phyloP scores from a whole-genome alignment of 2,888 invertebrate genomes.

The Desoria tigrina region DNA sequence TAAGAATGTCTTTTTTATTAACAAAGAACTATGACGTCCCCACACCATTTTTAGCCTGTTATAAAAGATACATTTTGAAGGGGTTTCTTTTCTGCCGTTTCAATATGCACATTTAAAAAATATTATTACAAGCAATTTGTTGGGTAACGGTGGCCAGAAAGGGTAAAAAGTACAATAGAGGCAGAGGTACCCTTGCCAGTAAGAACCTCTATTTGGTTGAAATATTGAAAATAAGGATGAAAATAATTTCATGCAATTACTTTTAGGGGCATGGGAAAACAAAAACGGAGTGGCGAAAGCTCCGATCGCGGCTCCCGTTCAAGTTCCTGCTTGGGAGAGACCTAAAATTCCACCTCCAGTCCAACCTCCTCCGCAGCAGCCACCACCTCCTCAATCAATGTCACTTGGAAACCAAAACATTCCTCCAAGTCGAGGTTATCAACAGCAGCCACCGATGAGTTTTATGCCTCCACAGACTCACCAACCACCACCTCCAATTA shows the following conservation, averaged over 20 bases:
- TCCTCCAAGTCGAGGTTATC: slow-evolving; percentile 54
- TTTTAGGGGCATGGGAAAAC: slow-evolving; percentile 79
- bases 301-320: slow-evolving; percentile 55
- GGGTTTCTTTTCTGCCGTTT: too few relatives aligned
- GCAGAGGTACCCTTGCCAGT: neutral
- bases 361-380: slow-evolving; percentile 40
- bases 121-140: too few relatives aligned
- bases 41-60: too few relatives aligned
- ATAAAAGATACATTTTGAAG: too few relatives aligned
- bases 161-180: too few relatives aligned
- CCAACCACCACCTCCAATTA: slow-evolving; percentile 54
- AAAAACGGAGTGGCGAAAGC: slow-evolving; percentile 58
- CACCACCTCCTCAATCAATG: slow-evolving; percentile 54
- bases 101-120: too few relatives aligned
- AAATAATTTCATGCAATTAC: too few relatives aligned
- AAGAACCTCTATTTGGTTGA: slow-evolving; percentile 21
- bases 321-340: slow-evolving; percentile 55
- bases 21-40: too few relatives aligned
- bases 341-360: slow-evolving; percentile 47
- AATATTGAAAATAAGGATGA: slow-evolving; percentile 34
- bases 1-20: too few relatives aligned
- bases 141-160: too few relatives aligned
- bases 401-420: slow-evolving; percentile 44
- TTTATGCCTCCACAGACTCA: slow-evolving; percentile 31
- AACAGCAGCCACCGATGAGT: slow-evolving; percentile 1